phyloP scores from a whole-genome alignment of 2,797 vertebrate species.

The Lepus townsendii region DNA sequence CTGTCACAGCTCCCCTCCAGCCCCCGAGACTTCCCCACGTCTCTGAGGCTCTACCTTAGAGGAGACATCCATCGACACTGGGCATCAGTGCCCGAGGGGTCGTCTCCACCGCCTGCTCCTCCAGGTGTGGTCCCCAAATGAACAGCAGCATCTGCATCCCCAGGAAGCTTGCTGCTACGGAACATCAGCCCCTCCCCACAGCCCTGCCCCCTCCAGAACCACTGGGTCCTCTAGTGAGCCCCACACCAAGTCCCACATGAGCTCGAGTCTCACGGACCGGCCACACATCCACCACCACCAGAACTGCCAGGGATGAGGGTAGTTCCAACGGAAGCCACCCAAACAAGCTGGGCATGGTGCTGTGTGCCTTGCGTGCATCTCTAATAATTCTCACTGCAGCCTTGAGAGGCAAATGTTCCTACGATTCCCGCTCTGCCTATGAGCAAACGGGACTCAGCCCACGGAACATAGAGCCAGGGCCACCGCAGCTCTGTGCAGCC shows the following conservation, averaged over 20 bases:
- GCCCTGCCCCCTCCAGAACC: not conserved
- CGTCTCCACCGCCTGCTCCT: not conserved
- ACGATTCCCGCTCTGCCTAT: not conserved
- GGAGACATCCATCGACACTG: accelerated
- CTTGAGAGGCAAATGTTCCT: accelerated
- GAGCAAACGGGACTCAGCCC: not conserved
- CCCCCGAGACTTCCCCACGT: too few species aligned
- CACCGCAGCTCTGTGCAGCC: not conserved
- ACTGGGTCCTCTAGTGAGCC: not conserved
- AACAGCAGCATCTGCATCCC: accelerated
- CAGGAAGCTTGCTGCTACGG: not conserved
- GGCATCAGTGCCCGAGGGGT: accelerated
- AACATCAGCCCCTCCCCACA: not conserved
- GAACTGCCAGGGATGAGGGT: not conserved
- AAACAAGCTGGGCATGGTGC: not conserved
- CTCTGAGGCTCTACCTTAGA: too few species aligned
- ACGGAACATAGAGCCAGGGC: too few species aligned
- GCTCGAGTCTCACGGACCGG: not conserved
- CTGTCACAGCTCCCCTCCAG: too few species aligned
- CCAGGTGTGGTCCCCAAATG: not conserved
- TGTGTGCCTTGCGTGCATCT: too few species aligned
- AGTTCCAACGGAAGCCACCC: too few species aligned
- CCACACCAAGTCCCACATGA: not conserved
- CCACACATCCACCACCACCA: not conserved
- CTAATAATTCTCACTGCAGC: not conserved